These are phyloP conservation scores for Mungos mungo DNA, from an alignment of 2,113 vertebrate genomes.

Conservation along the genomic window DNA sequence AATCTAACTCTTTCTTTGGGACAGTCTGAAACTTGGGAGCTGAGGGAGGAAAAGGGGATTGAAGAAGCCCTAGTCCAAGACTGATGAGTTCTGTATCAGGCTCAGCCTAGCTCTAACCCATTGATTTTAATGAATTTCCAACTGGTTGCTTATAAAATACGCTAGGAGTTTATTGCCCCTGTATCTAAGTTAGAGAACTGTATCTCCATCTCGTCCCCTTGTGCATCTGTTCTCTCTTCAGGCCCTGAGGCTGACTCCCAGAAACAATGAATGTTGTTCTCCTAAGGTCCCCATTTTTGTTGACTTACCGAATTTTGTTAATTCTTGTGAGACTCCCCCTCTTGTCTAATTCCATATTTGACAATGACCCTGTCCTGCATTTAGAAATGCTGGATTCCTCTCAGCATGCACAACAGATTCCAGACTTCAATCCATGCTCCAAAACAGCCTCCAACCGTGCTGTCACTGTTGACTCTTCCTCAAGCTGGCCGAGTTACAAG, in stretches of 20 bases:
- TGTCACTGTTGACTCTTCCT: not conserved
- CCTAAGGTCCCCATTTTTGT: not conserved
- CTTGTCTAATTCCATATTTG: not conserved
- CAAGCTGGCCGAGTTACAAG: not conserved
- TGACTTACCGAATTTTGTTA: not conserved
- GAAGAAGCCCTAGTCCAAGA: not conserved
- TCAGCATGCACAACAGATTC: not conserved
- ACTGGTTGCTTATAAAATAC: not conserved
- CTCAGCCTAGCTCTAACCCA: not conserved
- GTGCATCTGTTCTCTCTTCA: not conserved
- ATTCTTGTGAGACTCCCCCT: not conserved
- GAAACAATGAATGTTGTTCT: not conserved
- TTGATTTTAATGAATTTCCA: not conserved
- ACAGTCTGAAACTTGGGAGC: not conserved
- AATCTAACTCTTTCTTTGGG: constrained; percentile 14
- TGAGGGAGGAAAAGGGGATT: not conserved
- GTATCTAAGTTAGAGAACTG: not conserved
- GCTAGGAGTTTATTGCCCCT: not conserved
- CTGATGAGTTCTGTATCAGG: not conserved
- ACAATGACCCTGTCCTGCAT: not conserved
- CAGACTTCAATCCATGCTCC: not conserved
- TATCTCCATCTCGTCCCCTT: not conserved
- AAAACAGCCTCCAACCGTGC: not conserved
- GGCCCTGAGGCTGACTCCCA: not conserved
- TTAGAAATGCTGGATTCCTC: not conserved